These are phyloP conservation scores for Rhyacichthys aspro DNA, from an alignment of 2,797 vertebrate species.

Conservation along the genomic window DNA sequence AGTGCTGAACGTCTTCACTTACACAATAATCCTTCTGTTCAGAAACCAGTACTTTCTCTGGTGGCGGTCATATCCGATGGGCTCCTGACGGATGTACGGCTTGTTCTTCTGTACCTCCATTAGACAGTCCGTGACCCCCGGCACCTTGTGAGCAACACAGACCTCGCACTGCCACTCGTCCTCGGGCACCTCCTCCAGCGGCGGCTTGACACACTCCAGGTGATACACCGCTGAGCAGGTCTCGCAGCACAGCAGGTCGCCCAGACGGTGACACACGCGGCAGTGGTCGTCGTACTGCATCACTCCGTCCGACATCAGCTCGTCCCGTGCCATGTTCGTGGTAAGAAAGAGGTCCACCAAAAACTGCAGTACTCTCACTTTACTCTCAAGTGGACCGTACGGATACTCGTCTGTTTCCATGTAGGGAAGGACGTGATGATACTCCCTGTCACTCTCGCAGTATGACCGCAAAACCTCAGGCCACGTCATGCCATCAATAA, in stretches of 20 bases:
- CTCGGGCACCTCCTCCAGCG: slow-evolving; percentile 93
- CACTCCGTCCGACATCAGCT: slow-evolving; percentile 96
- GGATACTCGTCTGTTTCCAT: slow-evolving; percentile 94
- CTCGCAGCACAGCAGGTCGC: slow-evolving; percentile 98
- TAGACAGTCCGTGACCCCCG: slow-evolving; percentile 94
- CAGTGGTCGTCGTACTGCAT: slow-evolving; percentile 98
- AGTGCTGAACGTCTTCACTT: slow-evolving; percentile 71
- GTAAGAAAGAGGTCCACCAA: slow-evolving; percentile 97
- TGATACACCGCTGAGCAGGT: slow-evolving; percentile 98
- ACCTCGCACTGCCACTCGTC: slow-evolving; percentile 99
- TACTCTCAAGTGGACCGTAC: slow-evolving; percentile 91
- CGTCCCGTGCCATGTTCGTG: slow-evolving; percentile 96
- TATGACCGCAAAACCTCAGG: slow-evolving; percentile 96
- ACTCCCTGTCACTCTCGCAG: slow-evolving; percentile 96
- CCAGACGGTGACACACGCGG: slow-evolving; percentile 96
- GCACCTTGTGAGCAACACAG: slow-evolving; percentile 94
- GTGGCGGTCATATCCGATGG: slow-evolving; percentile 94
- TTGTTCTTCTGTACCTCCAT: slow-evolving; percentile 94
- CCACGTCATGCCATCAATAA: slow-evolving; percentile 99
- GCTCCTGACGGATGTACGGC: slow-evolving; percentile 95
- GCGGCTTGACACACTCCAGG: slow-evolving; percentile 96
- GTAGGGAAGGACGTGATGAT: slow-evolving; percentile 90
- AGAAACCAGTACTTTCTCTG: slow-evolving; percentile 98
- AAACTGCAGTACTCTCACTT: slow-evolving; percentile 97
- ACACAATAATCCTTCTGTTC: slow-evolving; percentile 95